Evolutionary conservation across 2,797 vertebrate species (phyloP).

Genomic region (Galago senegalensis): DNA sequence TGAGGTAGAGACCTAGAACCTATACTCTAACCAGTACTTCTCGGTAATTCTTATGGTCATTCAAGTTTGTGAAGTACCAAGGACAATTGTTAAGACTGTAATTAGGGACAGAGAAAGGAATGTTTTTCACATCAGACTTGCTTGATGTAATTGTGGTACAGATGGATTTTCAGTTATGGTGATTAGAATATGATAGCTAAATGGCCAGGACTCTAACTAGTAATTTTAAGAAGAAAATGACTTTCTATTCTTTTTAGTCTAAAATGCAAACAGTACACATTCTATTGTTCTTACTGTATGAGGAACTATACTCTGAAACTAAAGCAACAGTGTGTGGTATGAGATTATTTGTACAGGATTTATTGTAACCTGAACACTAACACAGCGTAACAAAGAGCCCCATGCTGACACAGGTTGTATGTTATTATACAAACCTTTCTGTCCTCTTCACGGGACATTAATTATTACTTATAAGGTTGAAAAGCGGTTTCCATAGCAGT

Average conservation of each 20-base stretch:
- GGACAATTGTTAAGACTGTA: not conserved
- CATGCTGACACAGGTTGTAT: not conserved
- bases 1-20: not conserved
- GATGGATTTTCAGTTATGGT: conserved; percentile 5
- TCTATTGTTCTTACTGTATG: conserved; percentile 12
- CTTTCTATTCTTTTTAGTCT: conserved; percentile 32
- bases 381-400: not conserved
- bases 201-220: not conserved
- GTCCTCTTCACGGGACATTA: not conserved
- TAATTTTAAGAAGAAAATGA: conserved; percentile 65
- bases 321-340: not conserved
- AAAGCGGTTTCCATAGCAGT: not conserved
- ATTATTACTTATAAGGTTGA: conserved; percentile 17
- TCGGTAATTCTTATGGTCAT: not conserved
- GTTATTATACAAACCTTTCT: not conserved
- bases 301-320: not conserved
- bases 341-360: conserved; percentile 57
- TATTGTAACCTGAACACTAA: not conserved
- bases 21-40: not conserved
- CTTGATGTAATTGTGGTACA: conserved; percentile 17
- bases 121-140: not conserved
- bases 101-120: not conserved
- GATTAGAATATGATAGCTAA: not conserved
- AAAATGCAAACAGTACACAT: conserved; percentile 8
- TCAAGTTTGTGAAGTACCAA: not conserved